These are phyloP conservation scores for Anhinga rufa DNA, from an alignment of 2,113 vertebrate species.

Conservation along the genomic window DNA sequence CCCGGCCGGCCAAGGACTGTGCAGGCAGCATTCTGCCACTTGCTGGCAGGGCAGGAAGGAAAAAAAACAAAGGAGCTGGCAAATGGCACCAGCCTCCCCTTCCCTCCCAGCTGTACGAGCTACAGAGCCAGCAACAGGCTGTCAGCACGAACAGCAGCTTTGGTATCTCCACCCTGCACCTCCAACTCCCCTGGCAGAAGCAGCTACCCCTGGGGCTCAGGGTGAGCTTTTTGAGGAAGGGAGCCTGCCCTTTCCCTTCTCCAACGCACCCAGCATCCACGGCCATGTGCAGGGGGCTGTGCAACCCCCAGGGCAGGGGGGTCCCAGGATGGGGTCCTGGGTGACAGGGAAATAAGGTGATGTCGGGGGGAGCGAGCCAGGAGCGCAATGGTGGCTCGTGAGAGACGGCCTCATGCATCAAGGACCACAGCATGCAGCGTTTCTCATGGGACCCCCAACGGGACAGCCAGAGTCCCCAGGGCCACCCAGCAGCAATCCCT, in stretches of 20 bases:
- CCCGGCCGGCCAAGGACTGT: accelerated
- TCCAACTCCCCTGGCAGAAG: neutral
- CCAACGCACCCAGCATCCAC: neutral
- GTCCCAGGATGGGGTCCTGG: too few species aligned
- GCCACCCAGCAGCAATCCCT: neutral
- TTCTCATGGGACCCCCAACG: accelerated
- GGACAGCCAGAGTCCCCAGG: neutral
- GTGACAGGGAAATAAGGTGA: neutral
- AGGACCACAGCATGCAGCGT: neutral
- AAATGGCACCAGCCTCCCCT: neutral
- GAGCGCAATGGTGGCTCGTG: accelerated
- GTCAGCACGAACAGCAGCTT: neutral
- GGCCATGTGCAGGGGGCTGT: neutral
- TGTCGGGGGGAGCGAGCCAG: accelerated
- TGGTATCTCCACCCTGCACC: too few species aligned
- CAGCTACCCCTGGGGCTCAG: neutral
- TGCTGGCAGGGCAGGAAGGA: neutral
- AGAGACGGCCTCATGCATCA: neutral
- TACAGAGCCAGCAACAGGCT: neutral
- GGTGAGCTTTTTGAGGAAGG: neutral
- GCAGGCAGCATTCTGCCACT: neutral
- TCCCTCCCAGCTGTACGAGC: neutral
- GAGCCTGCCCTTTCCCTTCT: neutral
- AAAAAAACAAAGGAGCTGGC: neutral
- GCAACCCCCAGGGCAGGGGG: neutral